Conservation (phyloP, 2,113 vertebrate genomes). For the Myotis lucifugus region DNA sequence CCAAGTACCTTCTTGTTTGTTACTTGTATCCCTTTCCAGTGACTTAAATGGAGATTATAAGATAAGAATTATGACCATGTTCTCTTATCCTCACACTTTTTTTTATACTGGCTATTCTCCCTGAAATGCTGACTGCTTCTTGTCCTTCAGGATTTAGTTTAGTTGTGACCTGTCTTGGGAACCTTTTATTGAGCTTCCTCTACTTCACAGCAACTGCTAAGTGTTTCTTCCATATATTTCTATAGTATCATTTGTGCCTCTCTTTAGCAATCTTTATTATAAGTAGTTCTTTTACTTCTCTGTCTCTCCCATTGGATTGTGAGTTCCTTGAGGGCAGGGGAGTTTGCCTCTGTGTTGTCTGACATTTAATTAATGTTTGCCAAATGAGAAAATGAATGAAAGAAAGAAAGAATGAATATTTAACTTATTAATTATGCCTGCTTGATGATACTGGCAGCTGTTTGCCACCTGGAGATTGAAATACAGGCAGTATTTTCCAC, state of each 20-base stretch:
- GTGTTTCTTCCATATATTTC: constrained; percentile 36
- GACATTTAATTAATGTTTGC: neutral
- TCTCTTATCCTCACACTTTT: neutral
- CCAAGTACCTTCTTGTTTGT: neutral
- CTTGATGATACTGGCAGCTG: neutral
- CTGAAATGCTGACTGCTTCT: constrained; percentile 23
- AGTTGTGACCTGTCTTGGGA: neutral
- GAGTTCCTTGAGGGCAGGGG: neutral
- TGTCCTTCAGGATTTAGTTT: constrained; percentile 30
- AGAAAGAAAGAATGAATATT: constrained; percentile 14
- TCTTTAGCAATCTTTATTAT: constrained; percentile 1
- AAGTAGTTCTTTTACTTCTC: constrained; percentile 13
- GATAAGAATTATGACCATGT: neutral
- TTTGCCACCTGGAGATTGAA: constrained; percentile 36
- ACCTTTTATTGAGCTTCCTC: constrained; percentile 31
- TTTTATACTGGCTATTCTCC: neutral
- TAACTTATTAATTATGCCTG: constrained; percentile 15
- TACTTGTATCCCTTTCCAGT: neutral
- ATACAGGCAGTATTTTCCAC: neutral
- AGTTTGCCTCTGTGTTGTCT: neutral
- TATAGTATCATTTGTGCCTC: neutral
- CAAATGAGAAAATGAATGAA: constrained; percentile 16
- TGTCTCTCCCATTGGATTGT: neutral
- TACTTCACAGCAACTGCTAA: neutral
- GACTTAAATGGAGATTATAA: neutral